Evolutionary conservation across 2,113 vertebrate genomes (phyloP), one percentile per base, ranked within the genome.

Genomic region (Gavia stellata): DNA sequence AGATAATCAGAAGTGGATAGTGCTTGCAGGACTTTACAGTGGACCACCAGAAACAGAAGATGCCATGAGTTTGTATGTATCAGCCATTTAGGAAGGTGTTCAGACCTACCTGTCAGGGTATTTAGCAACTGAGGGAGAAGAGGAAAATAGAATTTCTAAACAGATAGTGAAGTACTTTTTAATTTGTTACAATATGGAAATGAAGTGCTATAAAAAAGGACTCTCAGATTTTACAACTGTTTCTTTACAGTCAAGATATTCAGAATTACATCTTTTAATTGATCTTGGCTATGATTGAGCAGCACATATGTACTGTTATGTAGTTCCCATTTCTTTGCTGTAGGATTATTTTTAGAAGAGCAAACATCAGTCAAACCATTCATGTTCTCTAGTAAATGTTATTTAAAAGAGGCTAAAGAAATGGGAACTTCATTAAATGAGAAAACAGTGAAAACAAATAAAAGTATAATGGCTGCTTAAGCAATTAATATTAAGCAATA

Each of bases 271-370:
- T 81, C 58, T 96, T 56, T 68, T 90, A 66, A 90, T 79, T 93
- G 62, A 90, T 89, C 61, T 95, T 91, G 71, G 80, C 88, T 91
- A 81, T 67, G 45, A 86, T 38, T 88, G 63, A 96, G 68, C 28
- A 50, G 81, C 44, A 83, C 42, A 49, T 28, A 77, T 29, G n/a
- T 62, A 40, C 15, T 65, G 53, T 63, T 63, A 56, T 29, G 29
- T 45, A 50, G 59, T 45, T 93, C 19, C 55, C 38, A 16, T 63
- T 86, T 78, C 31, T 72, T 92, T 73, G 28, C 28, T 65, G 31
- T 90, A 58, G 59, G 31, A 82, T 94, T 88, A 68, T 40, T 83
- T 85, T 79, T 65, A 74, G 34, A 63, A 86, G 6, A 66, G 14
- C 20, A 88, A 84, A 66, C 20, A 75, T 58, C 59, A 34, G 24